Evolutionary conservation across 2,888 invertebrate genomes (phyloP), one percentile per base, ranked within the genome.

Genomic region (Keiferia lycopersicella): DNA sequence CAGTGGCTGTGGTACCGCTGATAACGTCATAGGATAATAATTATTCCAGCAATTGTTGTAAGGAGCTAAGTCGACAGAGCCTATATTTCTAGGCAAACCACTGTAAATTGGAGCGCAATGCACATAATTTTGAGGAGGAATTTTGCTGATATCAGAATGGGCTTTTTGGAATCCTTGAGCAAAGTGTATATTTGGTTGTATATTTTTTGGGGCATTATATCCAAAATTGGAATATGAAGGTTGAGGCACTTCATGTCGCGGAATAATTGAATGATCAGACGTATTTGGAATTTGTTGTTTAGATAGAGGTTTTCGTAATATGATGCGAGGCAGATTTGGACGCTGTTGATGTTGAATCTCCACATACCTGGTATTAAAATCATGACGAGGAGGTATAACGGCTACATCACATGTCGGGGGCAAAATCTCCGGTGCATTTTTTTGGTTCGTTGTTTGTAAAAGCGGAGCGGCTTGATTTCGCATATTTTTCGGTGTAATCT

Each of bases 1-100:
- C 3, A 65, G 68, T 11, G 57, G 58, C 16, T 30, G 65, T 3
- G 64, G 60, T 18, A 65, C 65, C 6, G 62, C 61, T 12, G 39
- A 38, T 51, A 30, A 12, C 22, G 26, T 12, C 11, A 39, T 39
- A 22, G 22, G 20, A 26, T 60, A 60, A 14, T 30, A 58, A 59
- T 38, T 41, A 48, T n/a, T 26, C 60, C 60, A 60, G 18, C 12
- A 58, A 39, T 39, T 6, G 11, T 26, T 7, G 30, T 56, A 57
- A 18, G 38, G 16, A 3, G 18, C 38, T 41, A 2, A 12, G 22
- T 41, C 20, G n/a, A 10, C 30, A 41, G 34, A 50, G 16, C n/a
- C 53, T 50, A 58, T 39, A 61, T 63, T 63, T 48, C 64, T 65
- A 14, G 65, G 64, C 4, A 18, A 10, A 34, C 50, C 20, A 18